Conservation (phyloP, 2,113 vertebrate genomes). For the Sapayoa aenigma region DNA sequence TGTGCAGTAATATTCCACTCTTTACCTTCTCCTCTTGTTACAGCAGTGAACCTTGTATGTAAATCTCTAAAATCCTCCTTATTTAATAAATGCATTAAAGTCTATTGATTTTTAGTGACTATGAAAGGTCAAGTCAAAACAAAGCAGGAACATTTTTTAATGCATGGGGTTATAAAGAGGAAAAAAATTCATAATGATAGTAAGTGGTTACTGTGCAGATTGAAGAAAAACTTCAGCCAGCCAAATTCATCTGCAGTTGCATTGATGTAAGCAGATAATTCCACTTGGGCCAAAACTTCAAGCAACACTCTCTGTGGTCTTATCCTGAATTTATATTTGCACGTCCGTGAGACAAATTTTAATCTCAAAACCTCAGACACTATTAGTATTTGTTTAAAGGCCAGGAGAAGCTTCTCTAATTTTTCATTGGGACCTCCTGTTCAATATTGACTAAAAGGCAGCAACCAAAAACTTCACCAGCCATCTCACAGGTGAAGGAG, state of each 20-base stretch:
- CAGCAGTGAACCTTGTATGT: not conserved
- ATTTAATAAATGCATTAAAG: constrained; percentile 61
- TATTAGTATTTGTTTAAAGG: not conserved
- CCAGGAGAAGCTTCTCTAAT: not conserved
- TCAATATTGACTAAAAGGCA: not conserved
- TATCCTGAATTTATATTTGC: not conserved
- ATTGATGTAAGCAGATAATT: not conserved
- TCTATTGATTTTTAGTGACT: constrained; percentile 44
- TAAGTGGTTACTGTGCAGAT: not conserved
- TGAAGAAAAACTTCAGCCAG: not conserved
- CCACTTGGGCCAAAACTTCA: not conserved
- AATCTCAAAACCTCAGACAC: not conserved
- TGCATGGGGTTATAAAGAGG: not conserved
- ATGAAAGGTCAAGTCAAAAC: constrained; percentile 53
- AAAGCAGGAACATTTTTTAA: constrained; percentile 27
- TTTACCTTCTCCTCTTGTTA: not conserved
- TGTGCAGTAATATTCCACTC: not conserved
- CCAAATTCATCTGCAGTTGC: not conserved
- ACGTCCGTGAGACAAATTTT: not conserved
- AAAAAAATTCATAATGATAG: not conserved
- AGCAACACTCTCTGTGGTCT: not conserved
- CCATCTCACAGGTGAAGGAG: fast-evolving
- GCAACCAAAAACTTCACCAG: not conserved
- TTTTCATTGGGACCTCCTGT: not conserved
- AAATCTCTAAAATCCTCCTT: constrained; percentile 26